Evolutionary conservation across 2,888 invertebrate genomes (phyloP), one percentile per base, ranked within the genome.

Genomic region (Caenorhabditis sp.): DNA sequence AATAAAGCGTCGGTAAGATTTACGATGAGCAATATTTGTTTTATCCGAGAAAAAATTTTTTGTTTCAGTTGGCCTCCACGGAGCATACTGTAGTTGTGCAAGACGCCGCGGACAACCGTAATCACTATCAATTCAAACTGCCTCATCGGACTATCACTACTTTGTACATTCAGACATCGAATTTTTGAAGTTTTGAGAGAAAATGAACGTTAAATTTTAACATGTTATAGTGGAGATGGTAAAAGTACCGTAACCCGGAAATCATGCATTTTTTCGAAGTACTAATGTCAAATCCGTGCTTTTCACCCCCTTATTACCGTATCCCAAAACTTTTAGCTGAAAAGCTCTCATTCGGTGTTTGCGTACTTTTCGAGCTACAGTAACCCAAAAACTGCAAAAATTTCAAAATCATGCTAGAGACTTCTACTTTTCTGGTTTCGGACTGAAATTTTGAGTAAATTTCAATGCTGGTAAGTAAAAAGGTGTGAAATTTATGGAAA

Each of bases 71-170:
- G 2, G 72, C 66, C 16, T 22, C 70, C 14, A 80, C 75, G 0
- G 70, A 66, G 26, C 83, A 83, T 56, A 80, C 83, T 0, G 75
- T 83, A 38, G 74, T 83, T 26, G 64, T 83, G 8, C 69, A 66
- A 35, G 83, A 83, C 75, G 26, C 70, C 1, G 70, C 79, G 1
- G 79, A 83, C 35, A 74, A 58, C 22, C 47, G 63, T 0, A 80
- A 83, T 19, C 83, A 80, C 38, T 83, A 83, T 47, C 63, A 79
- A 44, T 83, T 83, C 63, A 68, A 69, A 8, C 59, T 83, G 16
- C 79, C 79, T n/a, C 76, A 76, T 16, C 22, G 72, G 8, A 59
- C 54, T 26, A 75, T 83, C 26, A 75, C 72, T 24, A 83, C 83
- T 19, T 58, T 83, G 58, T 83, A 83, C 49, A 83, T 83, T 73